Evolutionary conservation across 1,140 invertebrate genomes (phyloP).

Genomic region (Gryllus bimaculatus): DNA sequence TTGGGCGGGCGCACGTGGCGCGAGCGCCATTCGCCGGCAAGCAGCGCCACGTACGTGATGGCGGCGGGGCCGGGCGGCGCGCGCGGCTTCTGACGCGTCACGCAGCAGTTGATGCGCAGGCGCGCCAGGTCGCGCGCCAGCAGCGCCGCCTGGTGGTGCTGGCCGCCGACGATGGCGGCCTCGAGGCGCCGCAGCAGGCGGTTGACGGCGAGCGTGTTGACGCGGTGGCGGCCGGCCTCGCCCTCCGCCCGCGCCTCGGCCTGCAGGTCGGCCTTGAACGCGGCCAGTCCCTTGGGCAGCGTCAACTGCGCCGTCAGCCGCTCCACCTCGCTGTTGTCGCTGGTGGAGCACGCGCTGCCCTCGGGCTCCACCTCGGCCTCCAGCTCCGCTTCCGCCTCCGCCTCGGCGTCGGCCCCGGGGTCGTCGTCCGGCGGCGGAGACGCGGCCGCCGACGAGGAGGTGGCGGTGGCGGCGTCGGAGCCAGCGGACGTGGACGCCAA

Average conservation of each 20-base stretch:
- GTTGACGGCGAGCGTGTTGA: slow-evolving; percentile 50
- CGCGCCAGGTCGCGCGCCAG: slow-evolving; percentile 59
- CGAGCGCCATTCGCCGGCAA: no score
- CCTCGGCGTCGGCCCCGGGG: no score
- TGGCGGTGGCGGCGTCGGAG: slow-evolving; percentile 1
- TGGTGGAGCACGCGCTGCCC: background rate
- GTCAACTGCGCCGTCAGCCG: slow-evolving; percentile 29
- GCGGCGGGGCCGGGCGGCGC: slow-evolving; percentile 17
- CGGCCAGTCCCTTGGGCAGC: slow-evolving; percentile 30
- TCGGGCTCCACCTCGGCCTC: background rate
- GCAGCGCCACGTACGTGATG: slow-evolving; percentile 17
- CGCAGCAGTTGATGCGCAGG: slow-evolving; percentile 54
- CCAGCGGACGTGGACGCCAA: background rate
- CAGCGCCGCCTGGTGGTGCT: slow-evolving; percentile 53
- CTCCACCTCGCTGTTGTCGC: slow-evolving; percentile 26
- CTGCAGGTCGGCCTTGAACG: slow-evolving; percentile 27
- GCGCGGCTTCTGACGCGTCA: slow-evolving; percentile 42
- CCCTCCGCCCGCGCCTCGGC: background rate
- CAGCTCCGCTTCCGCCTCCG: no score
- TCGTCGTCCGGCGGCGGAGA: background rate
- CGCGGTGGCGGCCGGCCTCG: slow-evolving; percentile 29
- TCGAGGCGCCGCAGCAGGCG: slow-evolving; percentile 53
- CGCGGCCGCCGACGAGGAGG: background rate
- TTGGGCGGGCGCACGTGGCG: no score
- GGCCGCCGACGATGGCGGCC: slow-evolving; percentile 53